Percentiles rank a stretch among this genome's conserved stretches.
Conservation (phyloP, 2,888 invertebrate species). For the Peribatodes rhomboidaria region DNA sequence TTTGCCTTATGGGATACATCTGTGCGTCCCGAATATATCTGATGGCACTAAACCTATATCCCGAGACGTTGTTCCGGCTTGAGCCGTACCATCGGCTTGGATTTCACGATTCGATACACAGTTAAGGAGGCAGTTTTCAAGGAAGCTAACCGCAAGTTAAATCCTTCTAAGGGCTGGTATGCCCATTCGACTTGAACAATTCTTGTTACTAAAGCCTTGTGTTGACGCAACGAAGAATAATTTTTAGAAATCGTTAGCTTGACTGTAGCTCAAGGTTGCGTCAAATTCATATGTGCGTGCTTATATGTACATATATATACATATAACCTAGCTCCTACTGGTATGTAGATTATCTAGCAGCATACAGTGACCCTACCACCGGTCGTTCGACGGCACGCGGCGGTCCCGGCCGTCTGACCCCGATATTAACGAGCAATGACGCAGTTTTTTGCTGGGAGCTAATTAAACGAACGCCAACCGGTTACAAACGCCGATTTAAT, state of each 20-base stretch:
- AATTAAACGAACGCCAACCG: constrained; percentile 60
- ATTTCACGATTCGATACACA: constrained; percentile 1
- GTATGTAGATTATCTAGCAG: constrained; percentile 18
- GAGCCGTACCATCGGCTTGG: constrained; percentile 8
- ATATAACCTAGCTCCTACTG: not conserved
- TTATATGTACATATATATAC: too few species aligned
- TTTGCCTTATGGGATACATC: constrained; percentile 64
- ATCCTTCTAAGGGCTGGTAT: not conserved
- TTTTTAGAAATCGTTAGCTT: too few species aligned
- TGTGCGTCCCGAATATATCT: constrained; percentile 65
- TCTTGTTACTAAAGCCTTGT: not conserved
- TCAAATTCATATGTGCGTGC: not conserved
- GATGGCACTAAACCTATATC: constrained; percentile 47
- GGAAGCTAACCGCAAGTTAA: not conserved
- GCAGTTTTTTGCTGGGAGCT: constrained; percentile 62
- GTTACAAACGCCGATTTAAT: constrained; percentile 43
- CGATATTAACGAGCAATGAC: constrained; percentile 68
- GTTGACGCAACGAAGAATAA: too few species aligned
- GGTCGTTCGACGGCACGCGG: constrained; percentile 41
- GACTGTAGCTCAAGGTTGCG: not conserved
- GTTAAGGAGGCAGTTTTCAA: not conserved
- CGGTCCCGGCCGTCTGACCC: constrained; percentile 61
- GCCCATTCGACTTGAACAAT: not conserved
- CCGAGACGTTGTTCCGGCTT: constrained; percentile 36
- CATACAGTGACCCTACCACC: constrained; percentile 8